A percentile compares a stretch with the other conserved stretches of the same genome.
Evolutionary conservation across 2,888 invertebrate species (phyloP).

Genomic region (Petrolisthes manimaculis): DNA sequence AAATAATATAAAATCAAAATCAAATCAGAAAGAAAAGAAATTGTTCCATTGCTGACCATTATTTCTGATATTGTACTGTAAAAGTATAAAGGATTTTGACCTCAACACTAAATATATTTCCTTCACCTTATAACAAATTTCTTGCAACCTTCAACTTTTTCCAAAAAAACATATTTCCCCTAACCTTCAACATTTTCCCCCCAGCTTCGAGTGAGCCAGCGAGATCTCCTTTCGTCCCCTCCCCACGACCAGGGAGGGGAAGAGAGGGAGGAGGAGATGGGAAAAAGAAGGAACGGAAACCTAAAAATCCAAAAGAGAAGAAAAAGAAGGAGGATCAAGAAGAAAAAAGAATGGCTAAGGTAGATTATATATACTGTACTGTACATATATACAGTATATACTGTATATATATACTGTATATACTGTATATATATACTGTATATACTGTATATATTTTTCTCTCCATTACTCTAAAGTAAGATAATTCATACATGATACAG

Average conservation of each 20-base stretch:
- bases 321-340: constrained; percentile 12
- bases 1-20: too few species aligned
- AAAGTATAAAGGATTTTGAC: too few species aligned
- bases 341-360: constrained; percentile 25
- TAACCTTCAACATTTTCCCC: not conserved
- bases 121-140: too few species aligned
- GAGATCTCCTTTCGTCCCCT: constrained; percentile 39
- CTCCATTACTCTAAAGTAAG: not conserved
- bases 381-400: not conserved
- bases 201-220: constrained; percentile 24
- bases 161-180: not conserved
- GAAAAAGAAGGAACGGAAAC: not conserved
- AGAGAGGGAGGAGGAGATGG: constrained; percentile 8
- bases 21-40: too few species aligned
- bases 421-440: not conserved
- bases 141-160: too few species aligned
- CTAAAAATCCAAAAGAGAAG: not conserved
- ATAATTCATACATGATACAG: not conserved
- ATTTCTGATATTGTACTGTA: too few species aligned
- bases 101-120: too few species aligned
- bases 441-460: too few species aligned
- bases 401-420: not conserved
- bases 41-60: too few species aligned
- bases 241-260: not conserved
- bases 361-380: not conserved